phyloP scores from a whole-genome alignment of 2,888 invertebrate genomes.

The Drosophila picticornis region DNA sequence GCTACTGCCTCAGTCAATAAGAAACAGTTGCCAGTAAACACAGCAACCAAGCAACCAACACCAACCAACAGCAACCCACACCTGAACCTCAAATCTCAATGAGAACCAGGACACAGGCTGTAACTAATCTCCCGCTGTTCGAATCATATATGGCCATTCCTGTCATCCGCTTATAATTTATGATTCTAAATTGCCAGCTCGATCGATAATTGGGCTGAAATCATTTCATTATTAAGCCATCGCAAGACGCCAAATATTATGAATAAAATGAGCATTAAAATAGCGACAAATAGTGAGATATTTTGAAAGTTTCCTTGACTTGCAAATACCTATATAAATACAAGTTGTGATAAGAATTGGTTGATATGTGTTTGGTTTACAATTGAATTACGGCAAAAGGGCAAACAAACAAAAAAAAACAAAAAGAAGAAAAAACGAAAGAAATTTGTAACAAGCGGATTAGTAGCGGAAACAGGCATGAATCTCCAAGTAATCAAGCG shows the following conservation, averaged over 20 bases:
- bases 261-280: background rate
- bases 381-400: background rate
- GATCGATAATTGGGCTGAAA: background rate
- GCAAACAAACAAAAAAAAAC: background rate
- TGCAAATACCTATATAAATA: background rate
- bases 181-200: background rate
- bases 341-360: background rate
- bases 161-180: background rate
- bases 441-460: conserved; percentile 6
- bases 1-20: background rate
- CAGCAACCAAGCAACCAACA: background rate
- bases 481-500: conserved; percentile 24
- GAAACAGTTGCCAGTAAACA: conserved; percentile 6
- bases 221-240: background rate
- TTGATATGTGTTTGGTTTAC: background rate
- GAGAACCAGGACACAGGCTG: background rate
- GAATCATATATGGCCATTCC: background rate
- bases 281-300: background rate
- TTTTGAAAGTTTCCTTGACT: background rate
- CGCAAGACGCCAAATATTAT: background rate
- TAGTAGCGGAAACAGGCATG: conserved; percentile 10
- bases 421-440: background rate
- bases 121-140: conserved; percentile 2
- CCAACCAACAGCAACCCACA: background rate
- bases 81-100: conserved; percentile 4